Conservation (phyloP, 2,797 vertebrate species). For the Sphenodon punctatus region DNA sequence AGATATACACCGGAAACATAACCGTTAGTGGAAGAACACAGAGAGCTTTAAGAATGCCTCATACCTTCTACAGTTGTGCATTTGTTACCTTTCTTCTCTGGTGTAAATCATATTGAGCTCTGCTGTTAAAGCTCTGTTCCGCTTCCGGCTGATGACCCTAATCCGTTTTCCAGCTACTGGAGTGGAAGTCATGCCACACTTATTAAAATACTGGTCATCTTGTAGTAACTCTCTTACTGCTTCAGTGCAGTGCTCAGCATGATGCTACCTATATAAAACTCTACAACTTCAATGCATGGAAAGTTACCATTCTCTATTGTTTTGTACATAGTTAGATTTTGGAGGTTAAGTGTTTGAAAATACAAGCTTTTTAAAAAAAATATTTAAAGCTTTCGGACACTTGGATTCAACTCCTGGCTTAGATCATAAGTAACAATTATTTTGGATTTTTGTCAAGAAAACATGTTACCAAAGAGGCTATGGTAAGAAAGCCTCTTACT, state of each 20-base stretch:
- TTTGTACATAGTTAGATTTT: not conserved
- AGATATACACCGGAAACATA: not conserved
- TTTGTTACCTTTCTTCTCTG: constrained; percentile 50
- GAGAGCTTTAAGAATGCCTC: constrained; percentile 25
- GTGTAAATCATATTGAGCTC: constrained; percentile 43
- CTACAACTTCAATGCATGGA: not conserved
- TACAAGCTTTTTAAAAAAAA: not conserved
- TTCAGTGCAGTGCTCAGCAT: not conserved
- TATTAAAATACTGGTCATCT: constrained; percentile 45
- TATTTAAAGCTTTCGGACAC: not conserved
- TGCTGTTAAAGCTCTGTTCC: constrained; percentile 54
- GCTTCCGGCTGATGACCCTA: constrained; percentile 60
- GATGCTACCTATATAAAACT: not conserved
- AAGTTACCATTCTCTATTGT: not conserved
- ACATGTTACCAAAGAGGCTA: too few species aligned
- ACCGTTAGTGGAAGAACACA: not conserved
- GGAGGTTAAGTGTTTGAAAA: not conserved
- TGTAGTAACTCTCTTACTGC: constrained; percentile 28
- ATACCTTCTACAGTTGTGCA: constrained; percentile 56
- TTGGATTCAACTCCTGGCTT: not conserved
- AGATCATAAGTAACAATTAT: constrained; percentile 1
- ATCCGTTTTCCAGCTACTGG: constrained; percentile 54
- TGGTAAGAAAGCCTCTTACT: too few species aligned
- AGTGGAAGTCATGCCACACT: constrained; percentile 39
- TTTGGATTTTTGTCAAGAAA: not conserved